Evolutionary conservation across 2,113 vertebrate species (phyloP), one percentile per base, ranked within the genome.

Genomic region (Nothobranchius kuhntae): DNA sequence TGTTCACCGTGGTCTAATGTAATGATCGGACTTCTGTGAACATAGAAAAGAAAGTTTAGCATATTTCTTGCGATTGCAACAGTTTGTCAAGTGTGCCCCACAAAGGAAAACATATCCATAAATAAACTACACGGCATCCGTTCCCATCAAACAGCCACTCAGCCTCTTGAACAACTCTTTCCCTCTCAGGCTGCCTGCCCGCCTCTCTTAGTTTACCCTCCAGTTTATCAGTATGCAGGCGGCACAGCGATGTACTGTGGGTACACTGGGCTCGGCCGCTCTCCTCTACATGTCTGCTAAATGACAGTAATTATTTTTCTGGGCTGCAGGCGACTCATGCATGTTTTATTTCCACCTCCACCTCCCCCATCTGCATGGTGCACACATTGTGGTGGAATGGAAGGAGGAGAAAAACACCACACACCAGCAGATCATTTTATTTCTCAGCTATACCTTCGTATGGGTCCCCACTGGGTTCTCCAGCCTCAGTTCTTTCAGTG

Each of bases 241-340:
- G 48, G 65, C 59, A 78, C 75, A 75, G 81, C 40, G 46, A 67
- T 79, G 44, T 68, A 81, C 73, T 85, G 83, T 88, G 85, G 86
- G 87, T 84, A 85, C 84, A 69, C 78, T 57, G 75, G 82, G 79
- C 82, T 67, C 59, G 55, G 50, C 78, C 53, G 78, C 82, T 87
- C 85, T 87, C 84, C 83, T 88, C 89, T 87, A 77, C 89, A 89
- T 89, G 88, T 90, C 90, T 91, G 87, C 88, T 91, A 91, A 98
- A 98, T 99, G 95, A 97, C 95, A 97, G 95, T 98, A 98, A 99
- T 99, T 98, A 98, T 98, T 99, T 98, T 98, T 84, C 94, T 95
- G 95, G 96, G 96, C 97, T 98, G 96, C 92, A 81, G 96, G 96
- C 96, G 94, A 95, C 95, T 99, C 96, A 99, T 99, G 96, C 96